Base-by-base conservation (phyloP, 1,140 invertebrate genomes). In the Sarcophaga bullata region DNA sequence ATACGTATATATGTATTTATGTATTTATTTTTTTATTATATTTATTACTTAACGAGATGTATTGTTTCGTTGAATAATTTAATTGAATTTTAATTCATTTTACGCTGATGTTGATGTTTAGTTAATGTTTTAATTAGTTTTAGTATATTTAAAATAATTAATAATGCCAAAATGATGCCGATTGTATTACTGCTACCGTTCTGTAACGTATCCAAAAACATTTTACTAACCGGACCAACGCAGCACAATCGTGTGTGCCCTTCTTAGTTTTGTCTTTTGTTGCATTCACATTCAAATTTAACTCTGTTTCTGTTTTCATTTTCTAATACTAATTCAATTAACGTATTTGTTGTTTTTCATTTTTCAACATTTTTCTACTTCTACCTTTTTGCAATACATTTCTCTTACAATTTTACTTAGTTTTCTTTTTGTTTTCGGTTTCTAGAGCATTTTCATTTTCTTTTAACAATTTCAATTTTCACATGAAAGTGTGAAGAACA, bases 251-350 rank as follows among this genome's bases (percentile, higher is more conserved):
- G 54, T n/a, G 54, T 25, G 62, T 19, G 17, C 62, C 62, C 62
- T 68, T 68, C 54, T 58, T n/a, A n/a, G 15, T 58, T 25, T 19
- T 68, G 54, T 58, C 11, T 58, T 2, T 58, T 58, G 11, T 58
- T 58, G 25, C 25, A 37, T 37, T 37, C 10, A 58, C 17, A 19
- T 68, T 6, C 62, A 68, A 19, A 17, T 68, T 68, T 25, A 19
- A 37, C 25, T 37, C 25, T 7, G 19, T 68, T 68, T 68, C 62
- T 25, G 8, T 17, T 68, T 68, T 68, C 62, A 19, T n/a, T 25
- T 9, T 68, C 62, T 68, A 58, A 58, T 58, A 68, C 83, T 84
- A 84, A 84, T 84, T 84, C 47, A 84, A 84, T 84, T 84, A 84
- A 78, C 82, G 54, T 76, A 47, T 83, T 75, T 68, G 6, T 73